Percentiles rank a stretch among this genome's conserved stretches.
These are phyloP conservation scores for Nerophis ophidion DNA, from an alignment of 2,113 vertebrate species.

Conservation along the genomic window DNA sequence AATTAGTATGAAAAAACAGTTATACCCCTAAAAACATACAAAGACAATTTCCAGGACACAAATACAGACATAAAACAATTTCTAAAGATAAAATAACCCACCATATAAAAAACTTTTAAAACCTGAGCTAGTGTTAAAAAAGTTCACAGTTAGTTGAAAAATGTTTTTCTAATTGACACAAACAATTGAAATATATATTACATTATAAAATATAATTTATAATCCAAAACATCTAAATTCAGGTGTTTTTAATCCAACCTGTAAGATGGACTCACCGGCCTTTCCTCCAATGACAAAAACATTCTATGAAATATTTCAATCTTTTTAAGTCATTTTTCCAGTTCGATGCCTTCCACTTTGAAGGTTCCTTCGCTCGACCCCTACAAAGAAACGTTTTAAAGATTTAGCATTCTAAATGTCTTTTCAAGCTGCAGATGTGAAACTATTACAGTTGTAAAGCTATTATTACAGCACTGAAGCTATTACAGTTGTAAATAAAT, in stretches of 20 bases:
- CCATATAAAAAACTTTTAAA: background rate
- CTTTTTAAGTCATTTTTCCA: constrained; percentile 18
- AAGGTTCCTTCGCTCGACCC: background rate
- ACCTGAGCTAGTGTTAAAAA: constrained; percentile 10
- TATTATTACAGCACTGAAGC: too few relatives aligned
- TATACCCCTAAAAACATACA: background rate
- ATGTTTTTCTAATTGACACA: background rate
- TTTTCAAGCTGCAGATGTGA: too few relatives aligned
- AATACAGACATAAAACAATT: constrained; percentile 7
- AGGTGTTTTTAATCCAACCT: background rate
- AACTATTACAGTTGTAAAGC: too few relatives aligned
- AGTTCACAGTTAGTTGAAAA: constrained; percentile 53
- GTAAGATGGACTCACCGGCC: background rate
- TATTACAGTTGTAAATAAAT: too few relatives aligned
- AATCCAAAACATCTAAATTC: background rate
- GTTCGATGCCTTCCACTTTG: background rate
- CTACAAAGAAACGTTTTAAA: too few relatives aligned
- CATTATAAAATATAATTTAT: background rate
- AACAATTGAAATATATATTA: background rate
- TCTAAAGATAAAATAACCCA: constrained; percentile 8
- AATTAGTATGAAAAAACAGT: constrained; percentile 29
- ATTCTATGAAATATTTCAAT: background rate
- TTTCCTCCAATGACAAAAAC: background rate
- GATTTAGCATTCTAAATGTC: too few relatives aligned
- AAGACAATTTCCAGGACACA: constrained; percentile 5